phyloP scores from a whole-genome alignment of 2,888 invertebrate species.

The Erynnis tages region DNA sequence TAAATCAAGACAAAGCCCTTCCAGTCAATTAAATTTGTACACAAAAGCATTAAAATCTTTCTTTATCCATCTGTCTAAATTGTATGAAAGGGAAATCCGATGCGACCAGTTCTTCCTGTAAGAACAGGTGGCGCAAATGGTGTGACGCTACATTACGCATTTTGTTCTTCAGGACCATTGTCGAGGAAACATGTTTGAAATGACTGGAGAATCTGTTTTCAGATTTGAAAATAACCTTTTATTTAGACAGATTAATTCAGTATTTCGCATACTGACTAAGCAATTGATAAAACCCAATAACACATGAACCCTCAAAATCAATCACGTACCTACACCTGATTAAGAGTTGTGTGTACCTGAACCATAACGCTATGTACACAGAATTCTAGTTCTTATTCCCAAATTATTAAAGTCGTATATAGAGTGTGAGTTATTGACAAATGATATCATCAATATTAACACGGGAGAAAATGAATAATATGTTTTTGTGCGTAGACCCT shows the following conservation, averaged over 20 bases:
- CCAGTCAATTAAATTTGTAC: not conserved
- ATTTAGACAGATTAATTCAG: too few relatives aligned
- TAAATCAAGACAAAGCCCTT: too few relatives aligned
- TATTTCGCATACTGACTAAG: not conserved
- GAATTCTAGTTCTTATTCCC: not conserved
- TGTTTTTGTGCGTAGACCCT: not conserved
- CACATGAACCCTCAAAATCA: slow-evolving; percentile 1
- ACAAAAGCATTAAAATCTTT: not conserved
- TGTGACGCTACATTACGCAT: slow-evolving; percentile 2
- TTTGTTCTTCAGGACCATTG: not conserved
- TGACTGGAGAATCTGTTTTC: not conserved
- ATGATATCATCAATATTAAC: slow-evolving; percentile 13
- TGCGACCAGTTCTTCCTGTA: not conserved
- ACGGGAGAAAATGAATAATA: slow-evolving; percentile 10
- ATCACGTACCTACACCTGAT: not conserved
- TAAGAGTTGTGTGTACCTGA: not conserved
- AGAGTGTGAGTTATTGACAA: not conserved
- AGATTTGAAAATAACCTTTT: too few relatives aligned
- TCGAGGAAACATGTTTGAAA: not conserved
- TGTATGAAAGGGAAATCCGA: not conserved
- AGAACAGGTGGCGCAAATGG: slow-evolving; percentile 3
- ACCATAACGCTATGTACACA: not conserved
- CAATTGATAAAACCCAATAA: not conserved
- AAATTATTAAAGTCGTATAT: not conserved
- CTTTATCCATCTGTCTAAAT: not conserved